Conservation (phyloP, 2,888 invertebrate genomes). For the Oxycera nigricornis region DNA sequence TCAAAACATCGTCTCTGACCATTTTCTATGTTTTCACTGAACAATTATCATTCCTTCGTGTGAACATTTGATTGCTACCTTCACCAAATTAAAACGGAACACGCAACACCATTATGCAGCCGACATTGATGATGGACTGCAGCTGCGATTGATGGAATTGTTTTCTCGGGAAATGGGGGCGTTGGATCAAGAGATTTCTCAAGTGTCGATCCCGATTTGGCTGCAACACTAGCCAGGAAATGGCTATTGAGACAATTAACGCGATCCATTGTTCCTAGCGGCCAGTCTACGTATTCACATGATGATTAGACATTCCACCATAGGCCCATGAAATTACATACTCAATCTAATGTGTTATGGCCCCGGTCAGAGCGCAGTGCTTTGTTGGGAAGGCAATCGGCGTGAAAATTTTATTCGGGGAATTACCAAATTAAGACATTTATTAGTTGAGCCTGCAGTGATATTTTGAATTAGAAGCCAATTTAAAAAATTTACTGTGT, state of each 20-base stretch:
- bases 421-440: no score
- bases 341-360: no score
- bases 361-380: no score
- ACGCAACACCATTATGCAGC: constrained; percentile 6
- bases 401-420: no score
- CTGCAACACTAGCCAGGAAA: constrained; percentile 21
- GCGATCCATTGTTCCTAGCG: constrained; percentile 17
- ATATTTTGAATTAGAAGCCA: no score
- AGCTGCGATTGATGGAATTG: constrained; percentile 16
- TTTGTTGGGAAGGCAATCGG: no score
- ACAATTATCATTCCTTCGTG: no score
- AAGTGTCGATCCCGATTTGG: constrained; percentile 13
- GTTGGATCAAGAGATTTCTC: constrained; percentile 19
- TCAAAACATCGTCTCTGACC: no score
- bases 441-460: no score
- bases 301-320: constrained; percentile 1
- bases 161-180: constrained; percentile 25
- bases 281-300: not conserved
- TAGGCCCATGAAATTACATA: no score
- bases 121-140: constrained; percentile 13
- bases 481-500: no score
- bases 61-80: not conserved
- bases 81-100: not conserved
- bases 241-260: constrained; percentile 30
- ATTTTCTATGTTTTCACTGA: no score